A percentile compares a stretch with the other conserved stretches of the same genome.
Conservation (phyloP, 2,888 invertebrate species). For the Ommatoiulus sabulosus region DNA sequence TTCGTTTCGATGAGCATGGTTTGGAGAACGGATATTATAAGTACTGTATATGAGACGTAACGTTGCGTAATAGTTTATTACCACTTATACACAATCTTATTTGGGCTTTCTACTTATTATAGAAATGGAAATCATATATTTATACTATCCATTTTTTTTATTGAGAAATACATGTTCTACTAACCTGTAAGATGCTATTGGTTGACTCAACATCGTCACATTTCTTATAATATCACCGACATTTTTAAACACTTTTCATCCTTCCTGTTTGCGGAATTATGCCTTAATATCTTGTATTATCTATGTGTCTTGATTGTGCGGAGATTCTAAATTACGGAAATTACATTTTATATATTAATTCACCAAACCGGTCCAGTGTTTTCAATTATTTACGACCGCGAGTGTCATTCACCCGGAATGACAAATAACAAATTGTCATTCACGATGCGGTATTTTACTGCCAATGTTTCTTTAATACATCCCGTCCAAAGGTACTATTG, state of each 20-base stretch:
- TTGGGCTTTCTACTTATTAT: too few relatives aligned
- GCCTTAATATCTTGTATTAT: neutral
- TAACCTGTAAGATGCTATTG: neutral
- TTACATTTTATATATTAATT: neutral
- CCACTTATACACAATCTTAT: neutral
- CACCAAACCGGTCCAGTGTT: neutral
- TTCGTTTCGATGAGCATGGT: neutral
- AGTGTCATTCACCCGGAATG: conserved; percentile 2
- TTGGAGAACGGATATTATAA: neutral
- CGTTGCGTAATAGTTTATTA: neutral
- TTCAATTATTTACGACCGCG: neutral
- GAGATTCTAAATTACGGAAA: neutral
- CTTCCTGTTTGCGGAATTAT: neutral
- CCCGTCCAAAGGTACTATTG: neutral
- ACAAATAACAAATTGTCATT: conserved; percentile 23
- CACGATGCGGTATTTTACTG: neutral
- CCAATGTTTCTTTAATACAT: neutral
- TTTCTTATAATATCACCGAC: neutral
- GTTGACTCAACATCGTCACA: neutral
- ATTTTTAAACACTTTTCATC: neutral
- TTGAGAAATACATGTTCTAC: neutral
- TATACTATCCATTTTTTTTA: too few relatives aligned
- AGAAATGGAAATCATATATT: too few relatives aligned
- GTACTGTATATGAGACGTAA: neutral
- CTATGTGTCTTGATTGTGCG: neutral